Conservation (phyloP, 2,797 vertebrate species). For the Anas bahamensis region DNA sequence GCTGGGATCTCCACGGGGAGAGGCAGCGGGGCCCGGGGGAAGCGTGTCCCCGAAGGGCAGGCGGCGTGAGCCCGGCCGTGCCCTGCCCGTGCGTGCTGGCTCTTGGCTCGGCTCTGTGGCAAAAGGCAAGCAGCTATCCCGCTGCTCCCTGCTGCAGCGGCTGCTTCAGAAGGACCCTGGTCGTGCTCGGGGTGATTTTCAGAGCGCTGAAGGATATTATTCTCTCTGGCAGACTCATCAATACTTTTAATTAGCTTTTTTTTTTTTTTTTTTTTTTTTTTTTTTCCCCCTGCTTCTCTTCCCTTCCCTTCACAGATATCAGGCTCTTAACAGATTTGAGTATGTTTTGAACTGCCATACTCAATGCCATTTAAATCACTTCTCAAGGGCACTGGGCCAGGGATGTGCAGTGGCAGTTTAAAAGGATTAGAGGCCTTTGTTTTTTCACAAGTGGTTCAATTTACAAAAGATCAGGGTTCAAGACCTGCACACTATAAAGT, state of each 20-base stretch:
- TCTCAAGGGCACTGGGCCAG: conserved; percentile 66
- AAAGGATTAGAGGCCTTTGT: conserved; percentile 75
- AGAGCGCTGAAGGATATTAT: conserved; percentile 19
- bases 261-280: neutral
- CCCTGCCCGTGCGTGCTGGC: neutral
- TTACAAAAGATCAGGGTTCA: conserved; percentile 76
- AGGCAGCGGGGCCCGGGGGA: neutral
- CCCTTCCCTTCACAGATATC: neutral
- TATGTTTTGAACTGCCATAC: conserved; percentile 56
- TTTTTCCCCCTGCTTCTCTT: neutral
- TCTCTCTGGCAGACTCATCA: conserved; percentile 56
- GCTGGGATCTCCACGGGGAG: neutral
- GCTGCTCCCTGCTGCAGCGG: accelerated
- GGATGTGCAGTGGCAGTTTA: conserved; percentile 72
- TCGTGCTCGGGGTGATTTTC: neutral
- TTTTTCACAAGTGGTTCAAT: conserved; percentile 75
- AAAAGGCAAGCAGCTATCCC: neutral
- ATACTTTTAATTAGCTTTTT: conserved; percentile 64
- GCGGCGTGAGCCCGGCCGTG: neutral
- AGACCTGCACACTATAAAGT: conserved; percentile 73
- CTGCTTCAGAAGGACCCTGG: neutral
- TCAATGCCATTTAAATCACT: conserved; percentile 65
- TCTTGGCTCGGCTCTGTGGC: neutral
- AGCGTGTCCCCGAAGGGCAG: neutral
- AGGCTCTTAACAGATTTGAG: conserved; percentile 55